phyloP scores from a whole-genome alignment of 2,888 invertebrate genomes.

The Nemotelus nigrinus region DNA sequence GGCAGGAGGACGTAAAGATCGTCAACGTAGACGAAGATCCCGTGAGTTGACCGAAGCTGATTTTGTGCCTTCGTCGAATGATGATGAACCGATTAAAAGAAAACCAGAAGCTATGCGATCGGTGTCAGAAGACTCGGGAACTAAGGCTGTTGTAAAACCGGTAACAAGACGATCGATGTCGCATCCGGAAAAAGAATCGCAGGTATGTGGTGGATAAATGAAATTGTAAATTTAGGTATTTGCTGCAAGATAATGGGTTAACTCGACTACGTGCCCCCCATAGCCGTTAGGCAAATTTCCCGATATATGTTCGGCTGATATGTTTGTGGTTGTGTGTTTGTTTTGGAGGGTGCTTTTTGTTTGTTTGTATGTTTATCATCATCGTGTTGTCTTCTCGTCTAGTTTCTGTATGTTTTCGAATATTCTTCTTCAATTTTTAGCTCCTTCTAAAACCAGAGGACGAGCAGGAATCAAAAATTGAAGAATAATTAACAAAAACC shows the following conservation, averaged over 20 bases:
- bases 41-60: constrained; percentile 50
- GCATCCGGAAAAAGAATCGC: constrained; percentile 63
- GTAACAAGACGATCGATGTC: constrained; percentile 63
- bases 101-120: constrained; percentile 64
- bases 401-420: no score
- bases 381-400: no score
- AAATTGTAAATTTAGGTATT: not conserved
- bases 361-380: no score
- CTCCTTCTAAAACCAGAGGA: no score
- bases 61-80: constrained; percentile 45
- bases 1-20: constrained; percentile 49
- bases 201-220: constrained; percentile 53
- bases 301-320: no score
- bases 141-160: constrained; percentile 58
- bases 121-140: constrained; percentile 62
- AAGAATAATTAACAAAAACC: no score
- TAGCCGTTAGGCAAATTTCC: no score
- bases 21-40: constrained; percentile 51
- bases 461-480: no score
- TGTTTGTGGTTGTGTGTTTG: no score
- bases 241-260: not conserved
- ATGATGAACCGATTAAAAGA: constrained; percentile 53
- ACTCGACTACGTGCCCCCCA: no score
- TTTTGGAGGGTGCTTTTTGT: no score
- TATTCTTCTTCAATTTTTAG: no score